Evolutionary conservation across 2,888 invertebrate genomes (phyloP).

Genomic region (Suillia variegata): DNA sequence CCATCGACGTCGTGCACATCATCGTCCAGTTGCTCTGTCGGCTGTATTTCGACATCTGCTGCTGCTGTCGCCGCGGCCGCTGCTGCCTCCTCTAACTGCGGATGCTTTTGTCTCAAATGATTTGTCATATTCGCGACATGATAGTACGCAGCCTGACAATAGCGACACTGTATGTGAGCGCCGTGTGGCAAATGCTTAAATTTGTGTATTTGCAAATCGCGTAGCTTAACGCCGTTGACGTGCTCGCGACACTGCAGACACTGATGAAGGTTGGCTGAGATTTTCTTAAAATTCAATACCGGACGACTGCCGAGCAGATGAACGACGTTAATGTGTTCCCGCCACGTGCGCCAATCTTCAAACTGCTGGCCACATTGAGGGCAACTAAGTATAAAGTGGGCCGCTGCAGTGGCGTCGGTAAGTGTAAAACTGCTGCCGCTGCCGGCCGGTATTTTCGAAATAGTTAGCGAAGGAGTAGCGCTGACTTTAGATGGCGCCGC

Average conservation of each 20-base stretch:
- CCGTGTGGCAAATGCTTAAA: slow-evolving; percentile 49
- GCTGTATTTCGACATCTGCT: not conserved
- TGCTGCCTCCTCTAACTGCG: no score
- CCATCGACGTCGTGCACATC: no score
- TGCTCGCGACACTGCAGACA: slow-evolving; percentile 48
- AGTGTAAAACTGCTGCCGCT: not conserved
- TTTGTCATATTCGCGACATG: slow-evolving; percentile 38
- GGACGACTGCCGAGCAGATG: slow-evolving; percentile 44
- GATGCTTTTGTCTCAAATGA: slow-evolving; percentile 45
- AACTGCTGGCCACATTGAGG: slow-evolving; percentile 51
- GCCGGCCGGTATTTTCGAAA: slow-evolving; percentile 14
- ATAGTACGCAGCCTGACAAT: slow-evolving; percentile 40
- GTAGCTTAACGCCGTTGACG: slow-evolving; percentile 42
- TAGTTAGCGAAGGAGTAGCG: not conserved
- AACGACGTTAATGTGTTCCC: slow-evolving; percentile 47
- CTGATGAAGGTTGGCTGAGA: slow-evolving; percentile 39
- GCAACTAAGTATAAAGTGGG: slow-evolving; percentile 37
- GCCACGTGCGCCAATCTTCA: slow-evolving; percentile 42
- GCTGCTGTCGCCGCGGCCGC: slow-evolving; percentile 13
- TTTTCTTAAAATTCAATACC: slow-evolving; percentile 40
- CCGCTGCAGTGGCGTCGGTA: not conserved
- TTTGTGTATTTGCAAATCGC: slow-evolving; percentile 47
- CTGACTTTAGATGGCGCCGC: not conserved
- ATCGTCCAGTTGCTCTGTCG: not conserved
- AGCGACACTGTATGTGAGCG: slow-evolving; percentile 46